Evolutionary conservation across 1,140 invertebrate genomes (phyloP).

Genomic region (Scylla paramamosain): DNA sequence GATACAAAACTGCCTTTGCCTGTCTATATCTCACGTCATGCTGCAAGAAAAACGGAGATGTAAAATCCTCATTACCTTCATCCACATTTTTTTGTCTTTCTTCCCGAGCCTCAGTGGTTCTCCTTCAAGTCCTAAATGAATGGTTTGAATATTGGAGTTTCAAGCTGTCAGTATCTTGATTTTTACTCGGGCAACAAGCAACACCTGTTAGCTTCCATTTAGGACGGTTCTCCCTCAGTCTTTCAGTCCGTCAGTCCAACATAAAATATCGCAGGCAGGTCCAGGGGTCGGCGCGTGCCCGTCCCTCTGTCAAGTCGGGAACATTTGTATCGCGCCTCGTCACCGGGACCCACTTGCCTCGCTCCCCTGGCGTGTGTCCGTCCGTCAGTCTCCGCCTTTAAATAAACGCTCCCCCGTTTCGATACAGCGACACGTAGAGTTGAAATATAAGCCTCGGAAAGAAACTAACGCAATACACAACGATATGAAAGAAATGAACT

Average conservation of each 20-base stretch:
- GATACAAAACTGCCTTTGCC: neutral
- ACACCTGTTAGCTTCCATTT: conserved; percentile 22
- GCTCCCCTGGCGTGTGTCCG: neutral
- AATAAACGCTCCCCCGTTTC: conserved; percentile 13
- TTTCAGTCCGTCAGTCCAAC: conserved; percentile 1
- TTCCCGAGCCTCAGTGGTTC: neutral
- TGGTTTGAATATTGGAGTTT: conserved; percentile 22
- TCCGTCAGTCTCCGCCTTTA: neutral
- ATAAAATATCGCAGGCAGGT: neutral
- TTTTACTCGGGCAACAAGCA: conserved; percentile 22
- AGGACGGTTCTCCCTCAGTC: conserved; percentile 17
- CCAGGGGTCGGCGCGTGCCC: conserved; percentile 14
- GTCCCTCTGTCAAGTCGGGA: conserved; percentile 43
- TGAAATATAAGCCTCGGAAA: neutral
- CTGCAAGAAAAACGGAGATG: neutral
- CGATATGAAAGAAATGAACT: neutral
- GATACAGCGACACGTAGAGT: neutral
- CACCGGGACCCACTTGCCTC: neutral
- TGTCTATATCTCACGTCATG: neutral
- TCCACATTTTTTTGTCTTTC: neutral
- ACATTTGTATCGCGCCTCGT: conserved; percentile 21
- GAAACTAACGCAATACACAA: conserved; percentile 22
- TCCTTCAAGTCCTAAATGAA: conserved; percentile 13
- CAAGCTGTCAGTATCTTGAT: neutral
- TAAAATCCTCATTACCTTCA: neutral